Conservation (phyloP, 2,888 invertebrate species). For the Diachrysia chrysitis region DNA sequence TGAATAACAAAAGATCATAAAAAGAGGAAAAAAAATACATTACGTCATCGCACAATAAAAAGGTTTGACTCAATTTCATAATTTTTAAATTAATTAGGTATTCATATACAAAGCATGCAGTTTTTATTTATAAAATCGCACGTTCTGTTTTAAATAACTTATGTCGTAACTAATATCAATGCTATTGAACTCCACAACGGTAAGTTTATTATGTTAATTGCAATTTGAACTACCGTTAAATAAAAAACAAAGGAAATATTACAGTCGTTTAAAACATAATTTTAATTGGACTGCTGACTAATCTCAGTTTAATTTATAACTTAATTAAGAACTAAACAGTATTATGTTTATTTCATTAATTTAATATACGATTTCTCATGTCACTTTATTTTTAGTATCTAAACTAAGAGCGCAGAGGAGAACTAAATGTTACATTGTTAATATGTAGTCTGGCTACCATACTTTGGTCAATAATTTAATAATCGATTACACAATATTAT, state of each 20-base stretch:
- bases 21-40: constrained; percentile 13
- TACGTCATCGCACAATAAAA: constrained; percentile 12
- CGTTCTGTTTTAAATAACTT: constrained; percentile 2
- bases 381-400: neutral
- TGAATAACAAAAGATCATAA: constrained; percentile 16
- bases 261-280: constrained; percentile 18
- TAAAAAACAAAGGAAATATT: constrained; percentile 41
- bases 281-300: constrained; percentile 46
- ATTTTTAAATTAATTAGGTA: constrained; percentile 16
- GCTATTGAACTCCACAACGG: constrained; percentile 40
- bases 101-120: constrained; percentile 11
- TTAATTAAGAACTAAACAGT: constrained; percentile 19
- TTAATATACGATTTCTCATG: too few species aligned
- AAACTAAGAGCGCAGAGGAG: too few species aligned
- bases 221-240: constrained; percentile 39
- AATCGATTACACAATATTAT: too few species aligned
- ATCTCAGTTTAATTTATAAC: constrained; percentile 34
- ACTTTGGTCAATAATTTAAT: neutral
- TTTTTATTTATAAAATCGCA: constrained; percentile 14
- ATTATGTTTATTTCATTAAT: neutral
- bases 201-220: constrained; percentile 26
- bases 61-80: constrained; percentile 22
- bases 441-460: too few species aligned
- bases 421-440: too few species aligned
- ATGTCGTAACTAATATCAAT: constrained; percentile 24